Evolutionary conservation across 2,797 vertebrate genomes (phyloP).

Genomic region (Rhinella marina): DNA sequence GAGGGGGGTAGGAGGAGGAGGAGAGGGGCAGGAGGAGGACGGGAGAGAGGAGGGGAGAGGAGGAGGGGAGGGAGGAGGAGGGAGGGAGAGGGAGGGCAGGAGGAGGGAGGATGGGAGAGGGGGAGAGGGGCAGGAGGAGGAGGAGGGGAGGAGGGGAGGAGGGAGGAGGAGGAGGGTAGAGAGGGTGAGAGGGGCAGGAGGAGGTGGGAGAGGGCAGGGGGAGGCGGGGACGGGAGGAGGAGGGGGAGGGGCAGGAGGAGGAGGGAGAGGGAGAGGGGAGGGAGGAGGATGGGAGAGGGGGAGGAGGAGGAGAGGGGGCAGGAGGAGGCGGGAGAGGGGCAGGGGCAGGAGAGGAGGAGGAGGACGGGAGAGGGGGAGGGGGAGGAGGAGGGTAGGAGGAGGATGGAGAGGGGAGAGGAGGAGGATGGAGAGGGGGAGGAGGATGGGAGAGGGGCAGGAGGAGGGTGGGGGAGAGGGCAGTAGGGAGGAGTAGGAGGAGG

Average conservation of each 20-base stretch:
- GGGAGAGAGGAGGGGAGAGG: background rate
- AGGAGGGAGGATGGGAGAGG: background rate
- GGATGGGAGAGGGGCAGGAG: background rate
- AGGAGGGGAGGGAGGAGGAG: background rate
- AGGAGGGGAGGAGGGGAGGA: background rate
- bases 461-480: too few relatives aligned
- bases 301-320: too few relatives aligned
- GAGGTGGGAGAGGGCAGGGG: too few relatives aligned
- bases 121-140: background rate
- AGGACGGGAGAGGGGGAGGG: background rate
- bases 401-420: background rate
- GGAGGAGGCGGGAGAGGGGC: background rate
- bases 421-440: too few relatives aligned
- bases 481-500: background rate
- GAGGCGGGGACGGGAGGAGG: too few relatives aligned
- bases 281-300: background rate
- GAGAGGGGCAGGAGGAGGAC: background rate
- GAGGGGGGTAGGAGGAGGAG: background rate
- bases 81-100: background rate
- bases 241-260: background rate
- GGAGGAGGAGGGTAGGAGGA: background rate
- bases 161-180: accelerated
- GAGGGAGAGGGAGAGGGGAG: background rate
- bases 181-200: background rate
- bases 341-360: background rate